These are phyloP conservation scores for Notiomystis cincta DNA, from an alignment of 2,113 vertebrate species.

Conservation along the genomic window DNA sequence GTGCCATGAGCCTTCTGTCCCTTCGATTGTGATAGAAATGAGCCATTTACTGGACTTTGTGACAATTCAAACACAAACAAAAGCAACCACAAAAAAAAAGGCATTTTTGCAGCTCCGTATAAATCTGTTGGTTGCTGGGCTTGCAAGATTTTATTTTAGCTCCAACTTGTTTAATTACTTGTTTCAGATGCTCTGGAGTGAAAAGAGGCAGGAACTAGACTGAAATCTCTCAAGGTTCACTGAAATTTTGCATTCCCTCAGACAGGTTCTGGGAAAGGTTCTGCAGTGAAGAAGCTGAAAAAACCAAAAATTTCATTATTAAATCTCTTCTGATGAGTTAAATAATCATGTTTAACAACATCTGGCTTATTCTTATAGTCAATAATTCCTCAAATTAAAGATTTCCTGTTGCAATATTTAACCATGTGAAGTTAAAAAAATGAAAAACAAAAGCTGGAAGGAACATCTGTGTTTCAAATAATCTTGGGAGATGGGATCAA, in stretches of 20 bases:
- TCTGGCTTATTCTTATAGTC: not conserved
- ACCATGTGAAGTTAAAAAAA: not conserved
- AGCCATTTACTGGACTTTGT: not conserved
- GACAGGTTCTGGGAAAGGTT: not conserved
- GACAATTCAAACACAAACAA: not conserved
- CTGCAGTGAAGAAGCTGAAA: not conserved
- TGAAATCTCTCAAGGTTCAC: not conserved
- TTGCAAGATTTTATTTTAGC: not conserved
- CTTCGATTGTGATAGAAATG: not conserved
- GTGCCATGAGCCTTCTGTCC: not conserved
- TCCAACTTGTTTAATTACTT: not conserved
- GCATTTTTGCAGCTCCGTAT: not conserved
- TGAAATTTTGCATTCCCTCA: not conserved
- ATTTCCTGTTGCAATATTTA: not conserved
- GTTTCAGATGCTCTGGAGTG: not conserved
- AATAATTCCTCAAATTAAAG: not conserved
- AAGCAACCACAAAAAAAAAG: not conserved
- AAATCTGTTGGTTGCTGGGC: not conserved
- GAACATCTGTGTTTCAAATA: not conserved
- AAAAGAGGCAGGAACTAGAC: not conserved
- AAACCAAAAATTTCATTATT: not conserved
- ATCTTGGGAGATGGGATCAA: not conserved
- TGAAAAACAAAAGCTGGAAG: not conserved
- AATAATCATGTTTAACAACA: not conserved
- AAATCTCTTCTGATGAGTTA: not conserved